phyloP scores from a whole-genome alignment of 2,888 invertebrate genomes.

The Kuschelorhynchus macadamiae region DNA sequence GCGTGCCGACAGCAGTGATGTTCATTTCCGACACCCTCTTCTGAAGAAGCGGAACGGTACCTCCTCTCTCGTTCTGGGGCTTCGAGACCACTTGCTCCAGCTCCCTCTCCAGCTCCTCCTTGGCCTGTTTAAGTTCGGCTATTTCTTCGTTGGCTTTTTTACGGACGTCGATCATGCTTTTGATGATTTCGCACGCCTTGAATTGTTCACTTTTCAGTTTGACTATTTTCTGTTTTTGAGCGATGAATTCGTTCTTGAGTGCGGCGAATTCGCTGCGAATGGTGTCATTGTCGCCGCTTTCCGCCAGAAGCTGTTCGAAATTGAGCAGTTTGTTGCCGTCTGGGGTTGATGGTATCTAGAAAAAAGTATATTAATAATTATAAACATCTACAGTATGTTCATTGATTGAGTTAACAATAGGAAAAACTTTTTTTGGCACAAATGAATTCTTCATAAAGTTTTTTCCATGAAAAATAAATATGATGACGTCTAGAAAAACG shows the following conservation, averaged over 20 bases:
- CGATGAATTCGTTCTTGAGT: slow-evolving; percentile 54
- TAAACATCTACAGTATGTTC: not conserved
- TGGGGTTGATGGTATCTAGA: slow-evolving; percentile 42
- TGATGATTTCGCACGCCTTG: slow-evolving; percentile 67
- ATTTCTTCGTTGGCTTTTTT: slow-evolving; percentile 64
- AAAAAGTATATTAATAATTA: no score
- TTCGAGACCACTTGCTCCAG: slow-evolving; percentile 59
- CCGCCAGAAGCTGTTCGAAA: slow-evolving; percentile 39
- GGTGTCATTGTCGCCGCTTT: slow-evolving; percentile 42
- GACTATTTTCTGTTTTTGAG: slow-evolving; percentile 58
- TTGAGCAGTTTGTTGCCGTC: slow-evolving; percentile 40
- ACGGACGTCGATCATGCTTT: slow-evolving; percentile 64
- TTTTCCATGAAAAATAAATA: no score
- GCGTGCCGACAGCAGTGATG: slow-evolving; percentile 39
- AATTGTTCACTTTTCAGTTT: slow-evolving; percentile 66
- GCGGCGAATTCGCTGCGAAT: slow-evolving; percentile 49
- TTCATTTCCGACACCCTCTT: slow-evolving; percentile 31
- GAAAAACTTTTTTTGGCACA: no score
- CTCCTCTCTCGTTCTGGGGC: slow-evolving; percentile 46
- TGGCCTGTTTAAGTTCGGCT: slow-evolving; percentile 60
- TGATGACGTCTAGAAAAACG: no score
- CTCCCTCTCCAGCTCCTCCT: slow-evolving; percentile 42
- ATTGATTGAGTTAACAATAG: no score
- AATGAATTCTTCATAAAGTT: no score
- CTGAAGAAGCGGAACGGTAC: slow-evolving; percentile 7